Percentiles rank a stretch among this genome's conserved stretches.
phyloP scores from a whole-genome alignment of 2,797 vertebrate genomes.

The Phrynocephalus forsythii region DNA sequence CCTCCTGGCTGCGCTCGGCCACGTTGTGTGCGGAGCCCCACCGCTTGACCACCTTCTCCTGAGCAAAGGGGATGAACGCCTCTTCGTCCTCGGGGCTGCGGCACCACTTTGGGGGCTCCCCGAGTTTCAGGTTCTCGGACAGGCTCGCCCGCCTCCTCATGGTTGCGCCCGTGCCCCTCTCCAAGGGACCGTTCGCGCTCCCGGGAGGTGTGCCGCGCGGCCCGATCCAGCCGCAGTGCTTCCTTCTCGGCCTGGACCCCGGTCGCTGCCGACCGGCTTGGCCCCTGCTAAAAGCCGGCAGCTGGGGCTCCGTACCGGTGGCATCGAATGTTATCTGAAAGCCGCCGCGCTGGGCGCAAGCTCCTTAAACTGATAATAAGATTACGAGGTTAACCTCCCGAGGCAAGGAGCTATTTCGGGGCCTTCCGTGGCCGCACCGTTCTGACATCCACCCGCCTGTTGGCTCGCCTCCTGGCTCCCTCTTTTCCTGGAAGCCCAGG shows the following conservation, averaged over 20 bases:
- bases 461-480: rapidly evolving
- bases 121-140: slow-evolving; percentile 83
- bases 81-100: slow-evolving; percentile 76
- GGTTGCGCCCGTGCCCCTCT: rapidly evolving
- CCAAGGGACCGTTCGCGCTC: too few species aligned
- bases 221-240: rapidly evolving
- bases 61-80: slow-evolving; percentile 82
- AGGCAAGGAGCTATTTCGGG: slow-evolving; percentile 60
- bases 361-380: slow-evolving; percentile 73
- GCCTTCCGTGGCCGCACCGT: slow-evolving; percentile 9
- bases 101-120: slow-evolving; percentile 28
- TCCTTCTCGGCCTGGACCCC: not conserved
- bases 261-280: slow-evolving; percentile 37
- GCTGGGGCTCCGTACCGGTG: slow-evolving; percentile 39
- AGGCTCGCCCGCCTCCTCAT: slow-evolving; percentile 83
- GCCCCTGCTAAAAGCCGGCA: slow-evolving; percentile 59
- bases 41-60: slow-evolving; percentile 85
- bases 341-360: slow-evolving; percentile 29
- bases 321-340: slow-evolving; percentile 7
- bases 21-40: slow-evolving; percentile 89
- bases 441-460: not conserved
- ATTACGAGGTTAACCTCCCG: slow-evolving; percentile 63
- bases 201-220: not conserved
- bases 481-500: not conserved
- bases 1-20: slow-evolving; percentile 19